Conservation (phyloP, 2,113 vertebrate genomes). For the Mirza zaza region DNA sequence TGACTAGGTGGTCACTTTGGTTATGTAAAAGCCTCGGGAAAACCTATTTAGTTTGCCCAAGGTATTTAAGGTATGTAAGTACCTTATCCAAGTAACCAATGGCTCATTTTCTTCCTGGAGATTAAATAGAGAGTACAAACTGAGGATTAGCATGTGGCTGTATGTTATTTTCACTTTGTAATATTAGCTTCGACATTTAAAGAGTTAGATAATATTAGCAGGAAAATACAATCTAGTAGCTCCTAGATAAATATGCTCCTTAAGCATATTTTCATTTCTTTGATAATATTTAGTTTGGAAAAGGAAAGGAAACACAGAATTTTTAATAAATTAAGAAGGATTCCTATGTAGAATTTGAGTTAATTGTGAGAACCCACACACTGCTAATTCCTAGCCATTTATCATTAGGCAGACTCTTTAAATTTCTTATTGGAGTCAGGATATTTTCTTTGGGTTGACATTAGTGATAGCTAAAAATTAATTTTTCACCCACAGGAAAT, state of each 20-base stretch:
- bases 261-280: constrained; percentile 66
- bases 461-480: constrained; percentile 74
- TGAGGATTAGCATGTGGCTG: background rate
- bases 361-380: constrained; percentile 72
- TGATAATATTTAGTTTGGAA: constrained; percentile 70
- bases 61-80: background rate
- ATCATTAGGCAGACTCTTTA: constrained; percentile 68
- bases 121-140: background rate
- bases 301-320: constrained; percentile 57
- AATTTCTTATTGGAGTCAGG: constrained; percentile 65
- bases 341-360: constrained; percentile 61
- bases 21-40: background rate
- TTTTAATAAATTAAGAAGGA: constrained; percentile 63
- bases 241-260: constrained; percentile 38
- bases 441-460: constrained; percentile 77
- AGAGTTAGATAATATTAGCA: background rate
- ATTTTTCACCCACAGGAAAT: constrained; percentile 70
- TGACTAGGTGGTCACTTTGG: background rate
- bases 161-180: background rate
- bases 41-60: background rate
- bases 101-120: background rate
- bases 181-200: background rate
- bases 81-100: background rate
- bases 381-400: constrained; percentile 53
- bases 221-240: constrained; percentile 42